Percentiles rank a stretch among this genome's conserved stretches.
Evolutionary conservation across 2,113 vertebrate species (phyloP).

Genomic region (Dendropsophus ebraccatus): DNA sequence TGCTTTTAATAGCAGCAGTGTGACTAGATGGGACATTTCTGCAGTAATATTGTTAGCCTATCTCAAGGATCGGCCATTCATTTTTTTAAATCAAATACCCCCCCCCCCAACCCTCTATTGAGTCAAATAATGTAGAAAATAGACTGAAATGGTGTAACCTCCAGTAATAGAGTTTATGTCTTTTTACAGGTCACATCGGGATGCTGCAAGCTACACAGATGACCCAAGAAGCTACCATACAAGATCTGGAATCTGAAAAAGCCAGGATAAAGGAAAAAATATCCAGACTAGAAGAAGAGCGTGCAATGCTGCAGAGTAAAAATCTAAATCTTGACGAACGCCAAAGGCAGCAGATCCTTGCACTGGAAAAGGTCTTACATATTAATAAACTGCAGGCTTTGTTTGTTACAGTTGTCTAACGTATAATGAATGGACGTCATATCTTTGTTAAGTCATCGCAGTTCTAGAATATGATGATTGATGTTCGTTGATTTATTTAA

Average conservation of each 20-base stretch:
- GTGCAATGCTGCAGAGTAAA: slow-evolving; percentile 86
- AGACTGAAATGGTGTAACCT: not conserved
- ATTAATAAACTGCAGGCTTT: not conserved
- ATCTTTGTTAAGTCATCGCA: not conserved
- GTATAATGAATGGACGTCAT: not conserved
- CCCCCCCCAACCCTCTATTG: no score
- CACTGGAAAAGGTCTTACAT: slow-evolving; percentile 85
- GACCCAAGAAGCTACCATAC: slow-evolving; percentile 95
- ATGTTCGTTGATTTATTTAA: no score
- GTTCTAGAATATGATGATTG: not conserved
- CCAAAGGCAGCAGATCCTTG: slow-evolving; percentile 89
- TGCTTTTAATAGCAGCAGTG: no score
- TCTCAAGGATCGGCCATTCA: no score
- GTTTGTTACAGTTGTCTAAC: slow-evolving; percentile 17
- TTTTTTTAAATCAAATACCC: no score
- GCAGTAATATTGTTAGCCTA: no score
- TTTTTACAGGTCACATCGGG: slow-evolving; percentile 89
- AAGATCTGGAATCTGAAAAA: slow-evolving; percentile 96
- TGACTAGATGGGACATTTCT: no score
- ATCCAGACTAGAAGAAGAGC: slow-evolving; percentile 89
- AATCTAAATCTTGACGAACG: slow-evolving; percentile 88
- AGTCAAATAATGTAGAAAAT: no score
- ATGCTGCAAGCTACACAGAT: slow-evolving; percentile 97
- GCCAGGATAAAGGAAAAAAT: slow-evolving; percentile 90
- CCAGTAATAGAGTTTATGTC: not conserved